phyloP scores from a whole-genome alignment of 2,888 invertebrate species.

The Agrochola litura region DNA sequence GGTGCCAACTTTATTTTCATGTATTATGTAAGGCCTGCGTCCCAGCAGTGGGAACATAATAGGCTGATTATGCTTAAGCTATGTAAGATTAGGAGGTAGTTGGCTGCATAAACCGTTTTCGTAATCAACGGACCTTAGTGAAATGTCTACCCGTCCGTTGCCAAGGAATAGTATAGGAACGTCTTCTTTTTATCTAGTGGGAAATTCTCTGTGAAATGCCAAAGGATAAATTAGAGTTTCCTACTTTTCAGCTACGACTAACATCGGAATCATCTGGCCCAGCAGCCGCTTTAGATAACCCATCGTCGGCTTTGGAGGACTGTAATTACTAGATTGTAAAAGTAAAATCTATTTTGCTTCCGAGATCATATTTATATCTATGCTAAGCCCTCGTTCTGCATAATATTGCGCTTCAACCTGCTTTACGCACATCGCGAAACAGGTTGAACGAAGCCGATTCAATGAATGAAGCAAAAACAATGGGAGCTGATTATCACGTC shows the following conservation, averaged over 20 bases:
- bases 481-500: conserved; percentile 49
- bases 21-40: conserved; percentile 26
- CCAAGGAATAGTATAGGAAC: neutral
- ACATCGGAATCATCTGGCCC: neutral
- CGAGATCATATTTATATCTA: neutral
- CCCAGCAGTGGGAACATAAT: no score
- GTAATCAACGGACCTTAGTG: conserved; percentile 2
- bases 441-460: conserved; percentile 40
- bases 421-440: conserved; percentile 32
- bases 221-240: neutral
- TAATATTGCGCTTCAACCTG: conserved; percentile 16
- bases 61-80: no score
- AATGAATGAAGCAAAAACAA: conserved; percentile 53
- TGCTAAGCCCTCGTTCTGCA: conserved; percentile 3
- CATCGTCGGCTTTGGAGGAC: neutral
- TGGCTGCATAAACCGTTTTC: conserved; percentile 16
- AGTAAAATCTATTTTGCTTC: neutral
- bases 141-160: neutral
- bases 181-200: neutral
- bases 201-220: neutral
- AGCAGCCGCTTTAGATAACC: neutral
- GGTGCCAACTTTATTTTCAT: no score
- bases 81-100: conserved; percentile 18
- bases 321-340: neutral
- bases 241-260: neutral